These are phyloP conservation scores for Eudorcas thomsonii DNA, from an alignment of 2,113 vertebrate species.

Conservation along the genomic window DNA sequence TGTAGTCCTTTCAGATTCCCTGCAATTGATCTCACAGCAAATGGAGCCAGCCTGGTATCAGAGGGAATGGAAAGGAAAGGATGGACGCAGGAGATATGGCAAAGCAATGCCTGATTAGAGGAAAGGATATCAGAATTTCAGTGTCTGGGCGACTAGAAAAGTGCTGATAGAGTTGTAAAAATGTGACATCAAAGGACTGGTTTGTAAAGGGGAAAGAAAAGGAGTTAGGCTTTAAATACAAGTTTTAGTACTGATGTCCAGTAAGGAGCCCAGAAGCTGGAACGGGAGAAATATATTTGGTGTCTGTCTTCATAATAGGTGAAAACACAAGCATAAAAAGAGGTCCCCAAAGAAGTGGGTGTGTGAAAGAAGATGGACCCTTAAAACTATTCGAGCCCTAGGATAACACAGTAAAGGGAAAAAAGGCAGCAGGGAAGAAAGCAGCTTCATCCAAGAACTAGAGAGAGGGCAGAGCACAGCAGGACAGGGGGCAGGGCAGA, in stretches of 20 bases:
- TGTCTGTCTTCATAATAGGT: not conserved
- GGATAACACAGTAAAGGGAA: not conserved
- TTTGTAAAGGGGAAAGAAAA: not conserved
- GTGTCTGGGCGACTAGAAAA: slow-evolving; percentile 26
- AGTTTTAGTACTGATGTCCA: not conserved
- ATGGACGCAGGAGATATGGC: not conserved
- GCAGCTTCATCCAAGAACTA: not conserved
- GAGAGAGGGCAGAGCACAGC: not conserved
- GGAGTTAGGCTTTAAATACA: not conserved
- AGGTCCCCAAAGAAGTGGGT: not conserved
- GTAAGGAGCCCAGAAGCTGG: not conserved
- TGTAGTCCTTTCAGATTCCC: not conserved
- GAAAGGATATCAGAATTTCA: slow-evolving; percentile 28
- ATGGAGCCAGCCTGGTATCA: not conserved
- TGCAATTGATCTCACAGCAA: not conserved
- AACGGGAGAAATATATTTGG: not conserved
- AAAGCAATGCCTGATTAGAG: slow-evolving; percentile 50
- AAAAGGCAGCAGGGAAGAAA: not conserved
- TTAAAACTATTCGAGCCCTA: not conserved
- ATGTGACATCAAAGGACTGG: slow-evolving; percentile 24
- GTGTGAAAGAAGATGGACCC: not conserved
- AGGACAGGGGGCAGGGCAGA: not conserved
- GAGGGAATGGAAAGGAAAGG: slow-evolving; percentile 20
- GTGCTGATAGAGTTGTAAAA: not conserved
- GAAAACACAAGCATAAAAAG: not conserved